Evolutionary conservation across 2,888 invertebrate species (phyloP), one percentile per base, ranked within the genome.

Genomic region (Temnothorax ravouxi): DNA sequence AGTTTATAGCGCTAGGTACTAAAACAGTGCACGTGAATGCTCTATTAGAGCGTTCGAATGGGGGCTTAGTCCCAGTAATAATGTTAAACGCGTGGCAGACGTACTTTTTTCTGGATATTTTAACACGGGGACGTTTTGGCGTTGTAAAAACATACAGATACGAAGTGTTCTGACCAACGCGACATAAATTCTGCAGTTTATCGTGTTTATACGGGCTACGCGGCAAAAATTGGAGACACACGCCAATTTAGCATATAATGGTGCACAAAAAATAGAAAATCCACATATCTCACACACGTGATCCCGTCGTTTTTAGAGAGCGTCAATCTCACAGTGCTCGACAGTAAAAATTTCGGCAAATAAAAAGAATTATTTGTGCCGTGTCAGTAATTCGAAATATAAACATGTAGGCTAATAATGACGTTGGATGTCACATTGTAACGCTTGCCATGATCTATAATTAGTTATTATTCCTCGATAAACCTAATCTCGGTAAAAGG

Each of bases 1-100:
- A 88, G 83, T 88, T 88, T 85, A 88, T 88, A 83, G 84, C 80
- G n/a, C 56, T 29, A 29, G 38, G 21, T 61, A 71, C 84, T 87
- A 84, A 87, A 88, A 75, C 84, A 66, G 72, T 44, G 74, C 52
- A 64, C 83, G 59, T 72, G 84, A 74, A 67, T 84, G 83, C 72
- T 66, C 79, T 83, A 71, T 75, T 47, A 83, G 83, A 86, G 18
- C 80, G 44, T 82, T 54, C 62, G 41, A 79, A 86, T 62, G 72
- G 59, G 34, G 66, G 1, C 79, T 84, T 69, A 59, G 50, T 66
- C 29, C 29, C 50, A 38, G 44, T 66, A 72, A 83, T 61, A 84
- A 59, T 72, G 72, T 83, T 50, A 41, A 64, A 69, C 50, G 75
- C 54, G 21, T 29, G 47, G 41, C 67, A 64, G 52, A 69, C 71